Conservation (phyloP, 2,888 invertebrate genomes). For the Ditylenchus weischeri region DNA sequence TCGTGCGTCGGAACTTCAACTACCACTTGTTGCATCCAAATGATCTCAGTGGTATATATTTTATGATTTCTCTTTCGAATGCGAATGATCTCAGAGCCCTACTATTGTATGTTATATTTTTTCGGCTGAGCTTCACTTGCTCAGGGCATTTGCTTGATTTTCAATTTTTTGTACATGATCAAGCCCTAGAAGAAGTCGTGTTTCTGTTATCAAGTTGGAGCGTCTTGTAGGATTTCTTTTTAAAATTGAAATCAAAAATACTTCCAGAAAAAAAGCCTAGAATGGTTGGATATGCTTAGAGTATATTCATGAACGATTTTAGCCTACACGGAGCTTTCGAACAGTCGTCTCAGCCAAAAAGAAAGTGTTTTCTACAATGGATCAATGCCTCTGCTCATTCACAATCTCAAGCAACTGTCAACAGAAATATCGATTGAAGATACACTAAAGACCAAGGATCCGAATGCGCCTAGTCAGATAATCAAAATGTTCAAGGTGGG, state of each 20-base stretch:
- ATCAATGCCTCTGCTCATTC: slow-evolving; percentile 65
- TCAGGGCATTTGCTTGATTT: too few species aligned
- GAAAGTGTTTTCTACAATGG: slow-evolving; percentile 84
- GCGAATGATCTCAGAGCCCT: not conserved
- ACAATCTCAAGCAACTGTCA: slow-evolving; percentile 61
- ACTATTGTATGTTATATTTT: too few species aligned
- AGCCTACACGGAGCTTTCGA: slow-evolving; percentile 93
- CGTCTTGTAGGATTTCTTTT: too few species aligned
- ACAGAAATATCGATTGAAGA: slow-evolving; percentile 47
- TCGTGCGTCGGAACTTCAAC: slow-evolving; percentile 95
- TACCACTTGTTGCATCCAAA: slow-evolving; percentile 87
- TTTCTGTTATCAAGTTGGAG: too few species aligned
- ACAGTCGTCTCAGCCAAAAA: slow-evolving; percentile 85
- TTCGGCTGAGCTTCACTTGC: too few species aligned
- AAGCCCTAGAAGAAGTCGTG: too few species aligned
- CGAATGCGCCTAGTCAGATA: slow-evolving; percentile 35
- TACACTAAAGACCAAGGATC: slow-evolving; percentile 23
- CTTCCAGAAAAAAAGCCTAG: too few species aligned
- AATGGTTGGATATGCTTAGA: too few species aligned
- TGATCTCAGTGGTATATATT: slow-evolving; percentile 64
- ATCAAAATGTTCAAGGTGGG: slow-evolving; percentile 45
- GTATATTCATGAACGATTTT: too few species aligned
- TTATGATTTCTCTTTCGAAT: not conserved
- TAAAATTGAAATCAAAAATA: too few species aligned
- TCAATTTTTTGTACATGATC: too few species aligned